Percentiles rank a stretch among this genome's conserved stretches.
Evolutionary conservation across 2,888 invertebrate genomes (phyloP).

Genomic region (Megalurothrips usitatus): DNA sequence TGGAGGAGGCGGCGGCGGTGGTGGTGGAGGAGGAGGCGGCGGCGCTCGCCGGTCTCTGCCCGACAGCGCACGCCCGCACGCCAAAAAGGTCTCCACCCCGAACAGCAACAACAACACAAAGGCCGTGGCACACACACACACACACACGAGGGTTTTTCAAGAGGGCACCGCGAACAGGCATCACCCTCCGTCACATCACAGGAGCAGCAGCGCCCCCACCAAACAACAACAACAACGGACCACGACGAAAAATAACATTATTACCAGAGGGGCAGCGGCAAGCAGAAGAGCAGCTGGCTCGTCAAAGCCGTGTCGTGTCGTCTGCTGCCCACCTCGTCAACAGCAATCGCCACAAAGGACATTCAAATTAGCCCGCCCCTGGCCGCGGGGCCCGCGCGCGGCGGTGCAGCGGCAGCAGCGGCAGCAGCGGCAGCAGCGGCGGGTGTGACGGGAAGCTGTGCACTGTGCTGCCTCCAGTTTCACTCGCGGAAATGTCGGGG

Average conservation of each 20-base stretch:
- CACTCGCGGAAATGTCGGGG: no score
- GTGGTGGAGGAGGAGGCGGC: no score
- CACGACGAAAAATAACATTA: constrained; percentile 27
- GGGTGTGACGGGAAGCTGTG: no score
- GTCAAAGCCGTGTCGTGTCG: not conserved
- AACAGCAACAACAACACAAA: no score
- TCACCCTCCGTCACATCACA: not conserved
- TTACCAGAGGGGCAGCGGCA: not conserved
- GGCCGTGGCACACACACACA: not conserved
- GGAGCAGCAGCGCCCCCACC: no score
- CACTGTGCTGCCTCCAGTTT: no score
- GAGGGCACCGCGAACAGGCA: not conserved
- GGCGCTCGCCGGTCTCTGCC: no score
- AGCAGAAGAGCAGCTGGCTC: not conserved
- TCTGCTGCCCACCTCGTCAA: not conserved
- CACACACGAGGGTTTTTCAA: not conserved
- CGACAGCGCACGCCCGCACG: no score
- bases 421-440: no score
- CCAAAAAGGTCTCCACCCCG: no score
- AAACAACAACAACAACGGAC: constrained; percentile 14
- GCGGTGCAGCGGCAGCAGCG: no score
- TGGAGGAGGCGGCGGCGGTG: no score
- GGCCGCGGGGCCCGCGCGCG: not conserved
- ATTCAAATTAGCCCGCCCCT: not conserved
- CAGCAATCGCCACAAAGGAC: constrained; percentile 5